Evolutionary conservation across 2,797 vertebrate species (phyloP), one percentile per base, ranked within the genome.

Genomic region (Poecilia velifera): DNA sequence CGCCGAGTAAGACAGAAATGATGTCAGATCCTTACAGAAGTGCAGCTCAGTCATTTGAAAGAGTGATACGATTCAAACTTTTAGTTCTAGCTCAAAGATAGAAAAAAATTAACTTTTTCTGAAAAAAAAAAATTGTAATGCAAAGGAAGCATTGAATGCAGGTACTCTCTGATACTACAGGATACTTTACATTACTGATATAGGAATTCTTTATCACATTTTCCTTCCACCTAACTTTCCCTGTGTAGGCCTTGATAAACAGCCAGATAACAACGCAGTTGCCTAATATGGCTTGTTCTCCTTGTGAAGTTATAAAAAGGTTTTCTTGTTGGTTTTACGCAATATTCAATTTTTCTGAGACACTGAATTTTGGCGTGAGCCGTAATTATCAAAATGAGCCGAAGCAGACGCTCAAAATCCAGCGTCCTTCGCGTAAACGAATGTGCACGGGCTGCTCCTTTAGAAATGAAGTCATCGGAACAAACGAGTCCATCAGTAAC

Each of bases 1-100:
- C 97, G 2, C 97, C 97, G 78, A 94, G 98, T 99, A 90, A 80
- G 94, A 70, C 25, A 16, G 13, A 71, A 34, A n/a, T n/a, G 12
- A 25, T 70, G 22, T n/a, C 41, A 43, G 12, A 43, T n/a, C 12
- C 4, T 45, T 70, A 43, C 39, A 43, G 10, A n/a, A 70, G 4
- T n/a, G 39, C 66, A 43, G 14, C 39, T n/a, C 66, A 13, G 39
- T 71, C 43, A 45, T 28, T 28, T 16, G 25, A 68, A 7, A 34
- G 62, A 64, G 31, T 6, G 18, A 66, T 39, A 20, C 1, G 34
- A 20, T 39, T 66, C 3, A 39, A 41, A 10, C 36, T 41, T 41
- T 68, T 25, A 68, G 22, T 68, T 68, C 36, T 62, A 6, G 0
- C 6, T 62, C 14, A 62, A 16, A 34, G 28, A 13, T 34, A 34